Percentiles rank a stretch among this genome's conserved stretches.
phyloP scores from a whole-genome alignment of 2,113 vertebrate genomes.

The Microtus richardsoni region DNA sequence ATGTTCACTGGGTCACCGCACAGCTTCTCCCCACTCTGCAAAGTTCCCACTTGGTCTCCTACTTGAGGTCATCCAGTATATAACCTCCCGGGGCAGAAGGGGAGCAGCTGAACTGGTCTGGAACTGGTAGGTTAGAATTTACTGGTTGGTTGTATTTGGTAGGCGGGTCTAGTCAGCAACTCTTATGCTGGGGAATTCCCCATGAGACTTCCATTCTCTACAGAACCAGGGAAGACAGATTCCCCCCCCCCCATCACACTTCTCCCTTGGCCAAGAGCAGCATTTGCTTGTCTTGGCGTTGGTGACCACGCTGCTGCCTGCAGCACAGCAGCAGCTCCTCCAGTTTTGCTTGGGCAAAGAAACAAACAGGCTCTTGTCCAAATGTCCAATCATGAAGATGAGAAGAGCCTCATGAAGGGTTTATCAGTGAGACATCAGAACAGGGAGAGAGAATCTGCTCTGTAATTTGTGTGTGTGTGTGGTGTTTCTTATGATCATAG shows the following conservation, averaged over 20 bases:
- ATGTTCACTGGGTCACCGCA: conserved; percentile 67
- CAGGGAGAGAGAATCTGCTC: not conserved
- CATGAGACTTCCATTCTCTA: not conserved
- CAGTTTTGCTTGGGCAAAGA: not conserved
- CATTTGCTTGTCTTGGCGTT: not conserved
- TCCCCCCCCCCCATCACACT: not conserved
- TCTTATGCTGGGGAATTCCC: not conserved
- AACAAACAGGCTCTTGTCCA: not conserved
- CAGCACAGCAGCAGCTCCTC: not conserved
- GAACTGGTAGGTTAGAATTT: not conserved
- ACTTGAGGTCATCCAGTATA: not conserved
- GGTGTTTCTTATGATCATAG: not conserved
- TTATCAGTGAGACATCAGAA: not conserved
- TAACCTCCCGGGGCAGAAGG: not conserved
- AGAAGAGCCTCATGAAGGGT: not conserved
- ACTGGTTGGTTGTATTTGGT: not conserved
- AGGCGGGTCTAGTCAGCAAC: not conserved
- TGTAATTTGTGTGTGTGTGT: not conserved
- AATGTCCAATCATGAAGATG: not conserved
- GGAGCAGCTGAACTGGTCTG: not conserved
- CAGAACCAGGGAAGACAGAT: not conserved
- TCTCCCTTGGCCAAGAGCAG: not conserved
- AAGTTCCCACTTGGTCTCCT: conserved; percentile 15
- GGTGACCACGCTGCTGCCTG: not conserved
- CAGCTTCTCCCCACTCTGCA: not conserved